A percentile compares a stretch with the other conserved stretches of the same genome.
phyloP scores from a whole-genome alignment of 2,888 invertebrate genomes.

The Caenorhabditis afra region DNA sequence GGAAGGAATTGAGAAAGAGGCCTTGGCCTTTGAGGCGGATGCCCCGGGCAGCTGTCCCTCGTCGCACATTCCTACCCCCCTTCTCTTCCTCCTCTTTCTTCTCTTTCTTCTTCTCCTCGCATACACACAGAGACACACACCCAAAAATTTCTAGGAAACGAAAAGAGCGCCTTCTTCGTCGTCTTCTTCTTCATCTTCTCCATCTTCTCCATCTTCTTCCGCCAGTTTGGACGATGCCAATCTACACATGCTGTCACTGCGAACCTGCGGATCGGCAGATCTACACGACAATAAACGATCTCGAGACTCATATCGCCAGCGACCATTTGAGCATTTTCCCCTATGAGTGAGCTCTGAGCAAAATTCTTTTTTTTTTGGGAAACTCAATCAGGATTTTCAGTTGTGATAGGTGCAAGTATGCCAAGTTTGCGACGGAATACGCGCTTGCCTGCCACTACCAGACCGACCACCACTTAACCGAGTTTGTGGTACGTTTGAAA shows the following conservation, averaged over 20 bases:
- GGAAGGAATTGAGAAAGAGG: too few species aligned
- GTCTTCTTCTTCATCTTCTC: too few species aligned
- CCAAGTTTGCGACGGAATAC: conserved; percentile 72
- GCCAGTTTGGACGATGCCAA: too few species aligned
- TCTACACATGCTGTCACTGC: not conserved
- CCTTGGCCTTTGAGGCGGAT: too few species aligned
- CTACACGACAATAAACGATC: conserved; percentile 34
- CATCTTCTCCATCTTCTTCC: too few species aligned
- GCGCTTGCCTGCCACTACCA: conserved; percentile 61
- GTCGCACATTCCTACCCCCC: too few species aligned
- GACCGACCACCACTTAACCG: conserved; percentile 61
- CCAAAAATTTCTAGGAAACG: too few species aligned
- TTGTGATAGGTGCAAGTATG: conserved; percentile 69
- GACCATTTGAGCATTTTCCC: conserved; percentile 52
- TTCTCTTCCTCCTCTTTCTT: too few species aligned
- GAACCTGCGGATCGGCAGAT: not conserved
- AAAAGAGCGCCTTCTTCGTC: too few species aligned
- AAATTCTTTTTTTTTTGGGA: not conserved
- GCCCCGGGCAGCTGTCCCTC: too few species aligned
- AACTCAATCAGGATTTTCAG: conserved; percentile 34
- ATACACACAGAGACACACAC: too few species aligned
- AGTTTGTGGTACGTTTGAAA: conserved; percentile 61
- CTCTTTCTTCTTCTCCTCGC: too few species aligned
- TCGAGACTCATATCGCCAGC: conserved; percentile 51
- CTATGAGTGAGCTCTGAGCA: conserved; percentile 47